Percentiles rank a stretch among this genome's conserved stretches.
Conservation (phyloP, 1,140 invertebrate genomes). For the Colletes latitarsis region DNA sequence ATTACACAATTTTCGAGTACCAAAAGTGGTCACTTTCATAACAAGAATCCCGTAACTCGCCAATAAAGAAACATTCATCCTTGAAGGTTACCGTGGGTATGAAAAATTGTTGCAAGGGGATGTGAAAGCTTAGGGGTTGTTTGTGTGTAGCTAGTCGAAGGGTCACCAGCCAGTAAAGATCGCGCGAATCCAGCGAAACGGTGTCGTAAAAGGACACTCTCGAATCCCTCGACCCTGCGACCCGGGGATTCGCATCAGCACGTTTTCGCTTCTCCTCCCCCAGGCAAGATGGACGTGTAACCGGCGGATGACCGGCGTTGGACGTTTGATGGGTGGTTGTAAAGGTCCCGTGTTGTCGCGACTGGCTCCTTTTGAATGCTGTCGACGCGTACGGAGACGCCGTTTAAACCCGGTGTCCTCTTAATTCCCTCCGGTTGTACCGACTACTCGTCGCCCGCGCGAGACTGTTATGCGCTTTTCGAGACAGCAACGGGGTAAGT, state of each 20-base stretch:
- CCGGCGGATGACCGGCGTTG: neutral
- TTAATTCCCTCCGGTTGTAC: neutral
- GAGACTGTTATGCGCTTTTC: neutral
- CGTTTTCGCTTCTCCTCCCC: neutral
- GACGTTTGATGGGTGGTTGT: neutral
- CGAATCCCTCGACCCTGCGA: neutral
- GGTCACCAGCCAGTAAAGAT: too few species aligned
- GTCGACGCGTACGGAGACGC: too few species aligned
- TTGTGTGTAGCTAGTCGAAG: too few species aligned
- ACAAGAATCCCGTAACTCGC: too few species aligned
- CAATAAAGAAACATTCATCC: too few species aligned
- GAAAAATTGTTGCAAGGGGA: too few species aligned
- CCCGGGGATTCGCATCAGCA: neutral
- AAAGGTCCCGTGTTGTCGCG: neutral
- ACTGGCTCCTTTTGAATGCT: too few species aligned
- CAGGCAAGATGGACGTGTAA: neutral
- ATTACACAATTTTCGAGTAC: too few species aligned
- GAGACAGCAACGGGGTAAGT: neutral
- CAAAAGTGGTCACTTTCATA: too few species aligned
- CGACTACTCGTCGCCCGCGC: neutral
- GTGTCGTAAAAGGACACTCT: conserved; percentile 31
- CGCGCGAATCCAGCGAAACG: neutral
- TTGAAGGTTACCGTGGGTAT: too few species aligned
- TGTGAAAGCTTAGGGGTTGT: too few species aligned
- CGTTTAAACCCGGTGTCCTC: too few species aligned